These are phyloP conservation scores for Adoxophyes honmai DNA, from an alignment of 1,140 invertebrate genomes.

Conservation along the genomic window DNA sequence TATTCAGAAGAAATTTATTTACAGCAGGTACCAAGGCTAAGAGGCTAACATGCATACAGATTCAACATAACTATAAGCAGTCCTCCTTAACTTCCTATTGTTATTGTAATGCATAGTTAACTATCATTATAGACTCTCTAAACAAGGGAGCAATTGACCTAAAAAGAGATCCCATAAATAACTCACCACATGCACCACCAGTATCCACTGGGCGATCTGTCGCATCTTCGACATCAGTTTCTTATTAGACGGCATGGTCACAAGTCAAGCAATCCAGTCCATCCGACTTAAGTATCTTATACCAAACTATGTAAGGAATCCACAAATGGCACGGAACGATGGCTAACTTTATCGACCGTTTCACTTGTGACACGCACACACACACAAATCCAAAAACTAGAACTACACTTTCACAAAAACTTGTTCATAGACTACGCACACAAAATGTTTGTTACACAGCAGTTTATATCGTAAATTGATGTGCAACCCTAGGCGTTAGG, in stretches of 20 bases:
- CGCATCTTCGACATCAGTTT: slow-evolving; percentile 65
- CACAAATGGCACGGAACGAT: slow-evolving; percentile 64
- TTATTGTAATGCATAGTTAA: background rate
- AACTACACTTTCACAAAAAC: slow-evolving; percentile 67
- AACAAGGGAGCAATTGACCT: slow-evolving; percentile 10
- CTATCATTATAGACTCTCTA: background rate
- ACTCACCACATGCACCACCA: slow-evolving; percentile 69
- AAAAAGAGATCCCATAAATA: slow-evolving; percentile 13
- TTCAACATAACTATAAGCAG: too few relatives aligned
- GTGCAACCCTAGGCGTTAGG: slow-evolving; percentile 54
- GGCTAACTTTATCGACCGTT: slow-evolving; percentile 69
- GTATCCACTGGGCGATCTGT: slow-evolving; percentile 67
- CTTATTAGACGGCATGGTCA: slow-evolving; percentile 69
- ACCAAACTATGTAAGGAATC: slow-evolving; percentile 53
- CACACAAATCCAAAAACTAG: slow-evolving; percentile 53
- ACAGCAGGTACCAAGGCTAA: too few relatives aligned
- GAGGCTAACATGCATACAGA: too few relatives aligned
- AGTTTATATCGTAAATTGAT: slow-evolving; percentile 43
- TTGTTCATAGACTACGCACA: slow-evolving; percentile 45
- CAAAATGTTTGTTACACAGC: slow-evolving; percentile 43
- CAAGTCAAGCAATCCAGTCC: slow-evolving; percentile 29
- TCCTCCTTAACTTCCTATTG: too few relatives aligned
- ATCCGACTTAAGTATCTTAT: slow-evolving; percentile 25
- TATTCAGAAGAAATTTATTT: too few relatives aligned
- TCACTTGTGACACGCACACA: slow-evolving; percentile 71